Evolutionary conservation across 2,888 invertebrate genomes (phyloP), one percentile per base, ranked within the genome.

Genomic region (Noctua comes): DNA sequence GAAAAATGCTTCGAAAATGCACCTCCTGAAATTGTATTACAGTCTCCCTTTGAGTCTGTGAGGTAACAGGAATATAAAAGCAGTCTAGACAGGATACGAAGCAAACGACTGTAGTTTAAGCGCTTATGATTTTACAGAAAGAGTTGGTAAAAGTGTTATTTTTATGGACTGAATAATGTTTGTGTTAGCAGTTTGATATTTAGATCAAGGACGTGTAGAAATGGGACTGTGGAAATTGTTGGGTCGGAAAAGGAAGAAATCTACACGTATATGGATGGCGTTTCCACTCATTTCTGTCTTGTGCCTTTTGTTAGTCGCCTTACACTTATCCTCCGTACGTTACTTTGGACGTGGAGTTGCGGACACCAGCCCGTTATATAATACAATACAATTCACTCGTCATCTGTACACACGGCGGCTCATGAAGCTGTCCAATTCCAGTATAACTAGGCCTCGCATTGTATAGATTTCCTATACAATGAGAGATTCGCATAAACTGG

Each of bases 81-180:
- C 43, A 21, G 86, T 86, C 86, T 85, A 87, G 87, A 86, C 86
- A 76, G 86, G 85, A 87, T 77, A 69, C 68, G 71, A 21, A 59
- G 48, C 11, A 68, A 87, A 66, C 66, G 69, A 54, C 48, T 31
- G 36, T 31, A 54, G 16, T 48, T 70, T 54, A 64, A 76, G 51
- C 24, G 36, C 59, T 70, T 79, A 72, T 65, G 65, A 83, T 78
- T 73, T 43, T 27, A 46, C 27, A 27, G 24, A 76, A 74, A 31
- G n/a, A 10, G 40, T 48, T 71, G 21, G 11, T 16, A 31, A 2
- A 10, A 72, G 36, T 64, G 36, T 46, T 62, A 21, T 64, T 71
- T 48, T 73, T 64, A 71, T 68, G 24, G 21, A n/a, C 10, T 2
- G 13, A 54, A 48, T 68, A n/a, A 51, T 76, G 31, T 59, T 81